Evolutionary conservation across 2,888 invertebrate genomes (phyloP).

Genomic region (Drosophila ustulata): DNA sequence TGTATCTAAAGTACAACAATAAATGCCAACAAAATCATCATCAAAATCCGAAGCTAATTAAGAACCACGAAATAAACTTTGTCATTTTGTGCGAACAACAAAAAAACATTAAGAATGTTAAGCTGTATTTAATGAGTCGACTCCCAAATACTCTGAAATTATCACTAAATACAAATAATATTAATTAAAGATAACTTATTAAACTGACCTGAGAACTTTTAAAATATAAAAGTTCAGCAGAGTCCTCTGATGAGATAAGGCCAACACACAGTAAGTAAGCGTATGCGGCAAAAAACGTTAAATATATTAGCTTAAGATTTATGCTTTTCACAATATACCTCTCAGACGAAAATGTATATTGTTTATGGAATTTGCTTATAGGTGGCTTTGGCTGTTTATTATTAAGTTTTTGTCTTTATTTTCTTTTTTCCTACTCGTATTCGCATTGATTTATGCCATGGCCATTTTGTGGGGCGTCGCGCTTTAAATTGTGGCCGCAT

Average conservation of each 20-base stretch:
- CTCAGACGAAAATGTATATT: conserved; percentile 1
- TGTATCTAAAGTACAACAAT: conserved; percentile 22
- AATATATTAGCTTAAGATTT: conserved; percentile 67
- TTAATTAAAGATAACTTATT: no score
- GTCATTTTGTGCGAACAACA: conserved; percentile 48
- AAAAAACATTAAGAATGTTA: conserved; percentile 6
- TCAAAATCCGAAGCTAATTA: conserved; percentile 26
- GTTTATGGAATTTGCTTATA: conserved; percentile 15
- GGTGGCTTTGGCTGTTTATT: conserved; percentile 12
- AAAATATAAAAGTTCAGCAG: no score
- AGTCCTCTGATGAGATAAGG: no score
- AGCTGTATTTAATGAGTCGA: not conserved
- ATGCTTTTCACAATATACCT: conserved; percentile 41
- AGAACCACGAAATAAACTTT: conserved; percentile 67
- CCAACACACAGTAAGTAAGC: not conserved
- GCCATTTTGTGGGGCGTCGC: conserved; percentile 41
- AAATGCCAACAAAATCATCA: conserved; percentile 52
- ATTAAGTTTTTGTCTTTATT: conserved; percentile 4
- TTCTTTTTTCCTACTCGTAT: conserved; percentile 28
- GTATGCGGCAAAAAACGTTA: conserved; percentile 1
- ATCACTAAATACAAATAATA: no score
- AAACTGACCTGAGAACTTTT: no score
- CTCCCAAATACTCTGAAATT: not conserved
- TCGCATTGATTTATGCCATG: conserved; percentile 58
- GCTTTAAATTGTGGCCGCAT: conserved; percentile 67